Base-by-base conservation (phyloP, 2,888 invertebrate species). In the Teleogryllus oceanicus region DNA sequence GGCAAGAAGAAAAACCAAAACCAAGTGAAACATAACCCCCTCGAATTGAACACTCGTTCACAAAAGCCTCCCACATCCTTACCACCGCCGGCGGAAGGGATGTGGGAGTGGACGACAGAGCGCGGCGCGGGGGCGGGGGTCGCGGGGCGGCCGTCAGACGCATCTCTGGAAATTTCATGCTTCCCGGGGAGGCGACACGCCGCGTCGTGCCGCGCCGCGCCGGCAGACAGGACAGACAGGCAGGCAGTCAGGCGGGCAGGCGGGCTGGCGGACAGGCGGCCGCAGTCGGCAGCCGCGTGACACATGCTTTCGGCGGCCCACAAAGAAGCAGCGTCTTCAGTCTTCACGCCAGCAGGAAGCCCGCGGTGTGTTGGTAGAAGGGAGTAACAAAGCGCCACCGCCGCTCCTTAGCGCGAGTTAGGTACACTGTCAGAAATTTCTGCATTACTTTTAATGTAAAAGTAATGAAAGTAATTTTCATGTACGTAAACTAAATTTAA, bases 291-390 rank as follows among this genome's bases (percentile, higher is more conserved):
- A 37, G 37, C 37, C 37, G 37, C 37, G 37, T 62, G 62, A 62
- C 62, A 62, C 62, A 62, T 62, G 62, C 62, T 62, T 62, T 62
- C 62, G 62, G 62, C 62, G n/a, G n/a, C 62, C n/a, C 62, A 62
- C 62, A 62, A 62, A 62, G 62, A 16, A 62, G 62, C 37, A 37
- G 37, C 37, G 37, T 37, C 37, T 37, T 37, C 37, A 62, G 13
- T 13, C 62, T 62, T 62, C 62, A n/a, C 13, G 62, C 62, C 13
- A 13, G n/a, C 62, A 62, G 62, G 16, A 62, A n/a, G 62, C 13
- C 11, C 11, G 62, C n/a, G 62, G 11, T 62, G 62, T 62, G 62
- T n/a, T 37, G 37, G 37, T 37, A 37, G 8, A 37, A 37, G 62
- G 11, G 62, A 13, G n/a, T 62, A 10, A 62, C 16, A n/a, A 62